Conservation (phyloP, 2,888 invertebrate genomes). For the Acronicta psi region DNA sequence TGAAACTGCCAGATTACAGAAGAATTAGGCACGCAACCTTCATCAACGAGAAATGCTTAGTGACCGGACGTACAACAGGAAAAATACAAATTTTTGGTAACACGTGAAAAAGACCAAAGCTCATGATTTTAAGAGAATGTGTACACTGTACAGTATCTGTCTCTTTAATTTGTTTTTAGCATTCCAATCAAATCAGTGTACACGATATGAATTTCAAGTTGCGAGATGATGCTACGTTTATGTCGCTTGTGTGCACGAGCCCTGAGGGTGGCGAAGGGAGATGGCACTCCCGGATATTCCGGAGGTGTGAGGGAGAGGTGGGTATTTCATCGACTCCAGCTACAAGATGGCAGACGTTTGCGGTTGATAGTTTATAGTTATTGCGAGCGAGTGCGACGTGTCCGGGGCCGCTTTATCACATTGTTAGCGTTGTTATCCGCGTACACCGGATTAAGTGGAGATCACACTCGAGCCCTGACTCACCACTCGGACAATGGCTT, state of each 20-base stretch:
- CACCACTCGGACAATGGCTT: constrained; percentile 72
- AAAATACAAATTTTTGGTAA: constrained; percentile 30
- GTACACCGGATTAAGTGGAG: constrained; percentile 84
- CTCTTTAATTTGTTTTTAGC: constrained; percentile 47
- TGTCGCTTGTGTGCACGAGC: constrained; percentile 67
- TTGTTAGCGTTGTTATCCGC: constrained; percentile 87
- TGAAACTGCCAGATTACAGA: constrained; percentile 48
- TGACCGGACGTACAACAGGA: constrained; percentile 28
- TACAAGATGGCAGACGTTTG: constrained; percentile 89
- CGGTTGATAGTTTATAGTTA: constrained; percentile 89
- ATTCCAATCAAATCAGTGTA: constrained; percentile 59
- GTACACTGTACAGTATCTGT: constrained; percentile 22
- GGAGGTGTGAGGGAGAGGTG: constrained; percentile 78
- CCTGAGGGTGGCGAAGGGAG: constrained; percentile 71
- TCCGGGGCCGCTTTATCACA: constrained; percentile 86
- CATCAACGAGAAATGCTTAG: constrained; percentile 19
- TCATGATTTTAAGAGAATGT: constrained; percentile 28
- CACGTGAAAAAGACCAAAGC: constrained; percentile 18
- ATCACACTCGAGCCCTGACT: constrained; percentile 74
- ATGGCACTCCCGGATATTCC: constrained; percentile 57
- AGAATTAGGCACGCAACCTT: constrained; percentile 34
- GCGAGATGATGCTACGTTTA: constrained; percentile 58
- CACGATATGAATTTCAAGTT: constrained; percentile 54
- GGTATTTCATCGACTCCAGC: constrained; percentile 83
- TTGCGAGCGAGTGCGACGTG: constrained; percentile 86